Percentiles rank a stretch among this genome's conserved stretches.
These are phyloP conservation scores for Natrix natrix DNA, from an alignment of 2,797 vertebrate species.

Conservation along the genomic window DNA sequence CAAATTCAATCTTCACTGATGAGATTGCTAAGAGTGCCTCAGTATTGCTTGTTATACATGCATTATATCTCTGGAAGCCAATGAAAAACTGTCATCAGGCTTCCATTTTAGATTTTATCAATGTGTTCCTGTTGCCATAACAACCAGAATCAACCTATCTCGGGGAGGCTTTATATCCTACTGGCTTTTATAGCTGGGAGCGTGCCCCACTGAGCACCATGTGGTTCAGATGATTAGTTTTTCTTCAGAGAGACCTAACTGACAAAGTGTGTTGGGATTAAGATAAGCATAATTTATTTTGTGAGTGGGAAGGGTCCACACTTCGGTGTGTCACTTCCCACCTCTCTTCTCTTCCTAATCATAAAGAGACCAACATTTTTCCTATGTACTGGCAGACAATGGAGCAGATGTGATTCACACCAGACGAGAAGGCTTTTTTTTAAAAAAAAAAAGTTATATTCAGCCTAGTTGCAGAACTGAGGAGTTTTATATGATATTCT, in stretches of 20 bases:
- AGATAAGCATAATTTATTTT: conserved; percentile 76
- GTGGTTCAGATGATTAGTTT: conserved; percentile 76
- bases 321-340: conserved; percentile 7
- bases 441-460: conserved; percentile 18
- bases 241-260: conserved; percentile 61
- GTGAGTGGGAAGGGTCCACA: conserved; percentile 60
- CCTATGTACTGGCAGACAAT: conserved; percentile 77
- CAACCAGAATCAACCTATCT: conserved; percentile 74
- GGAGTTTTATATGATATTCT: conserved; percentile 28
- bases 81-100: conserved; percentile 63
- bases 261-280: conserved; percentile 71
- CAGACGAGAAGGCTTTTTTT: conserved; percentile 51
- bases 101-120: conserved; percentile 72
- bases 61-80: conserved; percentile 59
- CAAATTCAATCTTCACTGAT: conserved; percentile 26
- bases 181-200: conserved; percentile 67
- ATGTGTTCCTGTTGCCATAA: conserved; percentile 72
- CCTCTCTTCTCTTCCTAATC: conserved; percentile 49
- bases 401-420: conserved; percentile 74
- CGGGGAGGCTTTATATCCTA: conserved; percentile 69
- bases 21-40: conserved; percentile 31
- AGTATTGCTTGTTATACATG: conserved; percentile 61
- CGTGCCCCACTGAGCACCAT: conserved; percentile 70
- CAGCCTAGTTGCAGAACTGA: conserved; percentile 30
- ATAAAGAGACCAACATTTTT: conserved; percentile 65